Base-by-base conservation (phyloP, 2,888 invertebrate species). In the Sesia apiformis region DNA sequence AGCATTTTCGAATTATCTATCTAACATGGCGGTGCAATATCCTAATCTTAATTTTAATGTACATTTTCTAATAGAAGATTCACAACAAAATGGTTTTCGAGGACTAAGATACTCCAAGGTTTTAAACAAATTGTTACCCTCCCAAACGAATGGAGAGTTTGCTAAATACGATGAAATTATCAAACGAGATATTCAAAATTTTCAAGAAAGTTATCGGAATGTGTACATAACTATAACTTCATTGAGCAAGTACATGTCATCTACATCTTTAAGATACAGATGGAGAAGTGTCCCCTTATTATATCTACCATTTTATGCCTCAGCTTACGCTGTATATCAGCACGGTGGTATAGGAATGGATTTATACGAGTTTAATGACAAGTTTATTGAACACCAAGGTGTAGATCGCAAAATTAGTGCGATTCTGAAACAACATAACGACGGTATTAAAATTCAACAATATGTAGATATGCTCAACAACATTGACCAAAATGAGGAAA, bases 281-380 rank as follows among this genome's bases (percentile, higher is more conserved):
- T 92, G 91, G 91, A 80, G 72, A 57, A 72, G 69, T 39, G 76
- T 91, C 53, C 87, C 90, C n/a, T 60, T 69, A 1, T 63, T 75
- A 4, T 78, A 87, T 57, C 64, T 90, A 23, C 65, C 87, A 38
- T 91, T 92, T 65, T 91, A 91, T 49, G 76, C 87, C 1, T 77
- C 92, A 61, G 74, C 90, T 39, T 76, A 85, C 57, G 80, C 90
- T 50, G 76, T 92, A 39, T 92, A 91, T 91, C 83, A 91, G 65
- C 78, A 79, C 59, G 91, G 91, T 5, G 92, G 92, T 3, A 76
- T 92, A 4, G 80, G 78, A 0, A 72, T 90, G 56, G 85, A 88
- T 55, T 67, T 88, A 39, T 58, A 55, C 23, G 62, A 61, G 0
- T 78, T 72, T 43, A 81, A 78, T 59, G 69, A 75, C 43, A 61